Evolutionary conservation across 2,113 vertebrate species (phyloP).

Genomic region (Pterocles orientalis): DNA sequence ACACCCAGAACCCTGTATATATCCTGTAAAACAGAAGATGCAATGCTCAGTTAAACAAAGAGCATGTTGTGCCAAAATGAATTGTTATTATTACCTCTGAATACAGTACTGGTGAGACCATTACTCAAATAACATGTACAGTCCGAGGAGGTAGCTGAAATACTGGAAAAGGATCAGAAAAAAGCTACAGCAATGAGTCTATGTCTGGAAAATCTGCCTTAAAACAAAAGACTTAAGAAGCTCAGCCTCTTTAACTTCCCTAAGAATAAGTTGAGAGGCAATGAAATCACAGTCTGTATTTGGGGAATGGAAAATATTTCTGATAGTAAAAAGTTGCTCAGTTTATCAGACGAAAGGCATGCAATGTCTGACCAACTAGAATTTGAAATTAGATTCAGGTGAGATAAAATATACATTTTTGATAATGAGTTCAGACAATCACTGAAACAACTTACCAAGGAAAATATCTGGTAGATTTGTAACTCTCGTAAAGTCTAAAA

Average conservation of each 20-base stretch:
- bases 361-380: not conserved
- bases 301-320: conserved; percentile 21
- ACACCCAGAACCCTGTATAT: not conserved
- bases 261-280: not conserved
- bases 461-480: not conserved
- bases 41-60: not conserved
- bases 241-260: not conserved
- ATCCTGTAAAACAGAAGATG: not conserved
- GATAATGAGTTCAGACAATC: not conserved
- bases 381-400: not conserved
- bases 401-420: not conserved
- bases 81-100: not conserved
- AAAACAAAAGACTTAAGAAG: not conserved
- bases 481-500: not conserved
- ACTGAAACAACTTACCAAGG: not conserved
- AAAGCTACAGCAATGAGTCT: conserved; percentile 10
- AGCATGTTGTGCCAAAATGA: not conserved
- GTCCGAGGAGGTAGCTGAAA: not conserved
- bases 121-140: not conserved
- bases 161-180: conserved; percentile 21
- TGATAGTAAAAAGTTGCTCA: not conserved
- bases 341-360: not conserved
- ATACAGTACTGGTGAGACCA: not conserved
- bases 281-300: not conserved
- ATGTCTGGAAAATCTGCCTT: conserved; percentile 41